Evolutionary conservation across 2,113 vertebrate genomes (phyloP).

Genomic region (Hylia prasina): DNA sequence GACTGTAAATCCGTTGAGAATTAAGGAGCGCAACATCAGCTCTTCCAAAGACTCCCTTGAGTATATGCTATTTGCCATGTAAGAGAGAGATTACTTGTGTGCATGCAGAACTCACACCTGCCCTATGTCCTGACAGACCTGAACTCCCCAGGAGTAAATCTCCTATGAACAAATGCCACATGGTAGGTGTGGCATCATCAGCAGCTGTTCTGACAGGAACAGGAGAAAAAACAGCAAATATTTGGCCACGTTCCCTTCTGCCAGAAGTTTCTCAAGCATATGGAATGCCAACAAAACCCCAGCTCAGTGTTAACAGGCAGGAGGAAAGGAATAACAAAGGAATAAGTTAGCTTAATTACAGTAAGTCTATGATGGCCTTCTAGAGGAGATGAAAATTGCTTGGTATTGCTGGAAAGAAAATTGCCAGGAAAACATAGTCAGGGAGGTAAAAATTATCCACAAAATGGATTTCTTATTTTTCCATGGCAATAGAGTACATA

Average conservation of each 20-base stretch:
- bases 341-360: not conserved
- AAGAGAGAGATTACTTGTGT: accelerated
- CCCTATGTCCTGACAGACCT: not conserved
- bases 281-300: not conserved
- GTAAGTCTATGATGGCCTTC: not conserved
- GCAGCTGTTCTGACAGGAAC: not conserved
- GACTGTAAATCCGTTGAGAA: accelerated
- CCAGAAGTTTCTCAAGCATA: not conserved
- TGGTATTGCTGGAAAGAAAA: not conserved
- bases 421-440: not conserved
- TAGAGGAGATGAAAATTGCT: not conserved
- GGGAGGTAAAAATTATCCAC: not conserved
- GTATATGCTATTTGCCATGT: not conserved
- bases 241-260: not conserved
- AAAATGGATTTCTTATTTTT: not conserved
- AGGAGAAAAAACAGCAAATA: not conserved
- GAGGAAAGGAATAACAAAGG: not conserved
- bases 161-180: not conserved
- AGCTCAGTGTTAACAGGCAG: not conserved
- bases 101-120: not conserved
- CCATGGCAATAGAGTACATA: not conserved
- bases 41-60: not conserved
- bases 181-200: not conserved
- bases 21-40: not conserved
- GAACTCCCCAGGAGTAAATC: not conserved